Base-by-base conservation (phyloP, 1,140 invertebrate genomes). In the Dinothrombium tinctorium region DNA sequence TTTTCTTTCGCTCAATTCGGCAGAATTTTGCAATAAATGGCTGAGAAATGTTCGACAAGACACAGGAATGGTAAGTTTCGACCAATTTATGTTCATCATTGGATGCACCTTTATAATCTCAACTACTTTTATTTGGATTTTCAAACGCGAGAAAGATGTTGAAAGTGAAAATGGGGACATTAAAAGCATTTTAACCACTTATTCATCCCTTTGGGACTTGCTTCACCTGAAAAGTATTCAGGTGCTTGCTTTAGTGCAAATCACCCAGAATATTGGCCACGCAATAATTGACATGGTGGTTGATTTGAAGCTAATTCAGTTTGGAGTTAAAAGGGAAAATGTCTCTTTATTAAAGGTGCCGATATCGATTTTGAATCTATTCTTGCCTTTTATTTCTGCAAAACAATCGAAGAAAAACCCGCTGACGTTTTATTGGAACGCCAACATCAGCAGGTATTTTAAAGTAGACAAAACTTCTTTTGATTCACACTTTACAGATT, bases 1-100 rank as follows among this genome's bases (percentile, higher is more conserved):
- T 9, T 98, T 99, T 57, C 72, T 98, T 52, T 84, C 89, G 0
- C 59, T 99, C n/a, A 89, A 99, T 60, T 96, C 90, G 6, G 65
- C 81, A 26, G 76, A 82, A 52, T 96, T 98, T 62, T 94, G 84
- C 53, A 96, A 98, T 54, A 75, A 65, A 41, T 99, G 94, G 57
- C 56, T 98, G 29, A 64, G 89, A 49, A 65, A 59, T 25, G 64
- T 58, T 26, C 78, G 81, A n/a, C 55, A 68, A 43, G 56, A 67
- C 14, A 63, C 66, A 36, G 76, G 76, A 42, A 47, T 96, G n/a
- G 68, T 98, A 3, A 89, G 82, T 9, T 62, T 98, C 21, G 73
- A 81, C 76, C 58, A 54, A 52, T 50, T 15, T 3, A n/a, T 12
- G 20, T 22, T 38, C 24, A n/a, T n/a, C n/a, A n/a, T n/a, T n/a